Conservation (phyloP, 2,888 invertebrate genomes). For the Graphium colonna region DNA sequence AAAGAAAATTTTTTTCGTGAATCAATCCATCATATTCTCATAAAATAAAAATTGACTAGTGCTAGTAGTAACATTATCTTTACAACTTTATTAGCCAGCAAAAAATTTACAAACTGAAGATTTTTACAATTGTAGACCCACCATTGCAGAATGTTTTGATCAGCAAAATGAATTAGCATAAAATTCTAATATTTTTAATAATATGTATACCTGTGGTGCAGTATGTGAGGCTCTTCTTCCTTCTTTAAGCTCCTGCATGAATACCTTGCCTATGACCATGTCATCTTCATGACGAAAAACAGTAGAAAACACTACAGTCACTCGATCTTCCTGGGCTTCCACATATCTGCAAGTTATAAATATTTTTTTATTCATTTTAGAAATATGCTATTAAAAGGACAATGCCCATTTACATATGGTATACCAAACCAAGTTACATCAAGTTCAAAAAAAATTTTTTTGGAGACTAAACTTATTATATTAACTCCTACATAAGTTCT, state of each 20-base stretch:
- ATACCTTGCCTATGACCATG: conserved; percentile 98
- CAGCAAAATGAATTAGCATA: too few relatives aligned
- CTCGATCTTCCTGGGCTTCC: conserved; percentile 98
- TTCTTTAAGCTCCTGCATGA: conserved; percentile 99
- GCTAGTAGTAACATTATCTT: neutral
- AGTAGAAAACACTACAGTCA: conserved; percentile 99
- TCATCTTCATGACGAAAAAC: conserved; percentile 99
- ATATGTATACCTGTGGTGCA: too few relatives aligned
- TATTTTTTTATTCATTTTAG: neutral
- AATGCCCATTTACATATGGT: too few relatives aligned
- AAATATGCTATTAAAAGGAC: neutral
- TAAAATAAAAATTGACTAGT: neutral
- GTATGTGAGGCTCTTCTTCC: conserved; percentile 97
- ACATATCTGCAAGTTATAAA: conserved; percentile 87
- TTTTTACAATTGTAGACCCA: too few relatives aligned
- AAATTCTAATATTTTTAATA: too few relatives aligned
- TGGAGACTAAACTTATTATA: too few relatives aligned
- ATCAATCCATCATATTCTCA: conserved; percentile 9
- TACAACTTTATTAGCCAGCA: neutral
- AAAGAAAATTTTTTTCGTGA: conserved; percentile 27
- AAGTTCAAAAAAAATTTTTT: too few relatives aligned
- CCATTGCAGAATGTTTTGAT: too few relatives aligned
- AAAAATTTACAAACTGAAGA: neutral
- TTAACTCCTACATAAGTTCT: too few relatives aligned
- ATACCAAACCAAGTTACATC: too few relatives aligned